Conservation (phyloP, 1,140 invertebrate species). For the Drosophila murphyi region DNA sequence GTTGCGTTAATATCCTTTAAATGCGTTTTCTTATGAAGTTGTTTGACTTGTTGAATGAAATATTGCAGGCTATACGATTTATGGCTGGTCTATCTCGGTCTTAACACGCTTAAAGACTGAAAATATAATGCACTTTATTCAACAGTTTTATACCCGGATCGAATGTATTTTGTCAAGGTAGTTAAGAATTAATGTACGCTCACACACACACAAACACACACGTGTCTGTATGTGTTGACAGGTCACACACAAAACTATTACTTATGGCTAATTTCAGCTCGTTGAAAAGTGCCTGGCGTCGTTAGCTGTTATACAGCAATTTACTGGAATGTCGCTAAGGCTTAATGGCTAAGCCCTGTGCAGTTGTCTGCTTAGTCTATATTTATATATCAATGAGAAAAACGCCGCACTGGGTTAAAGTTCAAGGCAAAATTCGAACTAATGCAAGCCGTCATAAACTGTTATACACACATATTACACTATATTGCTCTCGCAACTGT, state of each 20-base stretch:
- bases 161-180: conserved; percentile 33
- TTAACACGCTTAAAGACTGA: conserved; percentile 54
- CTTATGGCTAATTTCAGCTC: conserved; percentile 36
- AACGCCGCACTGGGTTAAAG: conserved; percentile 8
- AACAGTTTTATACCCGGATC: conserved; percentile 65
- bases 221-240: neutral
- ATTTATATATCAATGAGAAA: conserved; percentile 12
- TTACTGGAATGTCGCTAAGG: conserved; percentile 9
- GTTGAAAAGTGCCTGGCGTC: conserved; percentile 24
- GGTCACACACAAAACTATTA: conserved; percentile 27
- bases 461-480: neutral
- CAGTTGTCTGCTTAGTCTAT: neutral
- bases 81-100: conserved; percentile 42
- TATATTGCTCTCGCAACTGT: too few species aligned
- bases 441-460: neutral
- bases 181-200: conserved; percentile 45
- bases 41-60: neutral
- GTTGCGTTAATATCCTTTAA: conserved; percentile 18
- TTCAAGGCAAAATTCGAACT: neutral
- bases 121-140: conserved; percentile 68
- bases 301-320: conserved; percentile 40
- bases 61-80: neutral
- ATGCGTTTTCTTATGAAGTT: neutral
- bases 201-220: neutral
- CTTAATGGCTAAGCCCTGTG: neutral